phyloP scores from a whole-genome alignment of 23 tunicate genomes.

The Diplosoma virens region DNA sequence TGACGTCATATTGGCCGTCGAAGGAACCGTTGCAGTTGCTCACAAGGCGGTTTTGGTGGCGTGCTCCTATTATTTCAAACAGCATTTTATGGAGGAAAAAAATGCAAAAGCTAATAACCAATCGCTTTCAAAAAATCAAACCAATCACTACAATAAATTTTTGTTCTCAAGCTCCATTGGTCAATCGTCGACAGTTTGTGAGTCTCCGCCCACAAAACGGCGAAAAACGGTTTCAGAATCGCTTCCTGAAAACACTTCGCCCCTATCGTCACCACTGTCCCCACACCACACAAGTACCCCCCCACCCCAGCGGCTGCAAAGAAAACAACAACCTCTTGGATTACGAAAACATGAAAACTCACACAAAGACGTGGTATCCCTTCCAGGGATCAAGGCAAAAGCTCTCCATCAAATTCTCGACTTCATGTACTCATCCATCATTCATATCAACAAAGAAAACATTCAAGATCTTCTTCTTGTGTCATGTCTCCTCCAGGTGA shows the following conservation, averaged over 20 bases:
- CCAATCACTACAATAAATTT: background rate
- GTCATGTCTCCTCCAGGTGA: slow-evolving; percentile 36
- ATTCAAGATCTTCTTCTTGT: slow-evolving; percentile 8
- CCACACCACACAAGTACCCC: background rate
- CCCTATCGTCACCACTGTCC: background rate
- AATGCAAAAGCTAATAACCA: background rate
- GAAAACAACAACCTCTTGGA: background rate
- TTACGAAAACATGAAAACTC: no score
- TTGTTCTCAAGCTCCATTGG: background rate
- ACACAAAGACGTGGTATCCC: slow-evolving; percentile 1
- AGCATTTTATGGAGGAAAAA: slow-evolving; percentile 8
- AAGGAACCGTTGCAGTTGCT: background rate
- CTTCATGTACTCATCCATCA: slow-evolving; percentile 29
- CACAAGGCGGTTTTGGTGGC: slow-evolving; percentile 36
- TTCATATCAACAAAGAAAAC: slow-evolving; percentile 22
- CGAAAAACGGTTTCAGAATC: slow-evolving; percentile 11
- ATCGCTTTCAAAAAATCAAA: background rate
- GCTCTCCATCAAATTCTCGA: slow-evolving; percentile 28
- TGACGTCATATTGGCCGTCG: slow-evolving; percentile 42
- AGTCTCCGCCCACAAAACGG: background rate
- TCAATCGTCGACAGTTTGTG: background rate
- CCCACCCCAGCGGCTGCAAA: background rate
- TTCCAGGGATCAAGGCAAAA: slow-evolving; percentile 35
- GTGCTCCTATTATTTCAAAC: slow-evolving; percentile 11
- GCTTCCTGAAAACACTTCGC: background rate